Evolutionary conservation across 1,140 invertebrate genomes (phyloP).

Genomic region (Microvelia longipes): DNA sequence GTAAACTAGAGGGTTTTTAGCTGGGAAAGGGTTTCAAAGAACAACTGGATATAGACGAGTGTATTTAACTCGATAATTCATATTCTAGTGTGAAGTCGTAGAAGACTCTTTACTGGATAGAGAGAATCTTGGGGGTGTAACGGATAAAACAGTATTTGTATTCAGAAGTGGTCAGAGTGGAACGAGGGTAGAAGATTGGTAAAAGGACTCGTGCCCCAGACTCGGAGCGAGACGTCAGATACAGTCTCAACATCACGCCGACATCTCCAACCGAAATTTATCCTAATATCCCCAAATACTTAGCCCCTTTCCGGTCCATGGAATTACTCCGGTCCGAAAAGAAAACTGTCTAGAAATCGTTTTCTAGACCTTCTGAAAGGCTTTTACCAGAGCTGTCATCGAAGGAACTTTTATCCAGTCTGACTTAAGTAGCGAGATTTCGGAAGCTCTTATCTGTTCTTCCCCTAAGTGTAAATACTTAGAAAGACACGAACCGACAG

Average conservation of each 20-base stretch:
- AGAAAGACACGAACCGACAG: too few species aligned
- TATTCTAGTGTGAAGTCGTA: not conserved
- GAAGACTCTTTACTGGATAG: too few species aligned
- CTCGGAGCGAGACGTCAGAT: not conserved
- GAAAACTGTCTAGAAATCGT: too few species aligned
- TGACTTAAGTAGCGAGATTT: too few species aligned
- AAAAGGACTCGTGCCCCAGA: not conserved
- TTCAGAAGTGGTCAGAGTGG: not conserved
- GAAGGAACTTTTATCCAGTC: too few species aligned
- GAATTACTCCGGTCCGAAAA: not conserved
- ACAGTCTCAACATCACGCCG: not conserved
- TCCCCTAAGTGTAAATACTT: too few species aligned
- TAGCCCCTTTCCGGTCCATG: not conserved
- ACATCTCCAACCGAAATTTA: not conserved
- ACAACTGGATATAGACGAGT: not conserved
- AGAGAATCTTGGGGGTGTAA: not conserved
- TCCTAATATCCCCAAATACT: not conserved
- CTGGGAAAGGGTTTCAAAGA: not conserved
- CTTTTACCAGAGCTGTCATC: too few species aligned
- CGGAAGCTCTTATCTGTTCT: too few species aligned
- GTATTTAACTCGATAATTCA: not conserved
- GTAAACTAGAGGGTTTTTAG: not conserved
- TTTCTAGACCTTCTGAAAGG: too few species aligned
- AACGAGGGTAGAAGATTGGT: not conserved
- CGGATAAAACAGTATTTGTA: not conserved